Base-by-base conservation (phyloP, 1,140 invertebrate species). In the Ips typographus region DNA sequence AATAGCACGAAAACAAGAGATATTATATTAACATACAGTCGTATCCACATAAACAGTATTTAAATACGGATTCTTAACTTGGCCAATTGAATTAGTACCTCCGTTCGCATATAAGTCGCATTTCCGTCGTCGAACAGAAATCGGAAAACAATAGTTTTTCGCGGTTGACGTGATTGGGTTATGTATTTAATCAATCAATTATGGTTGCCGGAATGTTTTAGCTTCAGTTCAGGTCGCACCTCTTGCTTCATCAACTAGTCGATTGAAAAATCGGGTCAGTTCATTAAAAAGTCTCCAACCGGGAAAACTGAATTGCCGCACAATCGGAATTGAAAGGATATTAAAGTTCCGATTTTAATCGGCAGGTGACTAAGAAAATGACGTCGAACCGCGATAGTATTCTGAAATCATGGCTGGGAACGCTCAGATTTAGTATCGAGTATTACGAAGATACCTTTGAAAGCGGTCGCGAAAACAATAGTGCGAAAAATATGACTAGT, bases 381-480 rank as follows among this genome's bases (percentile, higher is more conserved):
- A 70, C 68, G 60, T 62, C 52, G 41, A 22, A 39, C 52, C 53
- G 36, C 60, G 63, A 69, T 59, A 55, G 63, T 68, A 72, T 69
- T 63, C 68, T 72, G 47, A 70, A 64, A 65, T 67, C 68, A 55
- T 72, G 71, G 71, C 42, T 72, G 68, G 41, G 56, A 67, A 64
- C 60, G 51, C 55, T 72, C 4, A 56, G 71, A 61, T 67, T 55
- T 42, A 62, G 60, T 41, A 66, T 68, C 43, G 71, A 72, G 51
- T 70, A 70, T 64, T 72, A 72, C 71, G 71, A 72, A 56, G 52
- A 69, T 39, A 66, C 52, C 69, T 65, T 57, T 42, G 69, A 65
- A 39, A 52, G 38, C 47, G 43, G 41, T 60, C 40, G 56, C 55
- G 62, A 65, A 58, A 51, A 63, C 49, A 64, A 52, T 61, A 47